Conservation (phyloP, 2,113 vertebrate species). For the Corythornis cristatus region DNA sequence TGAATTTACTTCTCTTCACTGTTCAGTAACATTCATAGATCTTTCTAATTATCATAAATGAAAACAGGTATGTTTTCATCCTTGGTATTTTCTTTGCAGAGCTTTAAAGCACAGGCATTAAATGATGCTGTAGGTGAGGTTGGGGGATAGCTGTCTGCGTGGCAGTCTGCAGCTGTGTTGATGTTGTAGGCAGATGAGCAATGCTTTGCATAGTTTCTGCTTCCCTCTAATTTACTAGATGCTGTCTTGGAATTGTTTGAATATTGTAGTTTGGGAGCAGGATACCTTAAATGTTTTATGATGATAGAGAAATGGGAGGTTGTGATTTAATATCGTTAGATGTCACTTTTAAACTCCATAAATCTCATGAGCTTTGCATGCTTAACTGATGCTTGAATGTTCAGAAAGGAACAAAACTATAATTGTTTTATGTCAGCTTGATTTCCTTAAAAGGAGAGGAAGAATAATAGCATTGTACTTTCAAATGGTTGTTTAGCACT, state of each 20-base stretch:
- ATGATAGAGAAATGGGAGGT: not conserved
- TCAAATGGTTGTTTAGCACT: not conserved
- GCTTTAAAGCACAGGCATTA: not conserved
- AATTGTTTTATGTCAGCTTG: not conserved
- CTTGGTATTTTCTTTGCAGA: not conserved
- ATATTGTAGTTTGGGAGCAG: not conserved
- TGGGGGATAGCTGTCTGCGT: not conserved
- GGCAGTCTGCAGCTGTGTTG: not conserved
- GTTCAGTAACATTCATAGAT: not conserved
- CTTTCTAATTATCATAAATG: not conserved
- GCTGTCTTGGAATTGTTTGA: not conserved
- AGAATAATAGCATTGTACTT: not conserved
- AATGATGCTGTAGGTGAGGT: not conserved
- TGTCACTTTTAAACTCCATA: not conserved
- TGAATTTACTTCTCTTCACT: not conserved
- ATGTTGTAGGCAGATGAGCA: not conserved
- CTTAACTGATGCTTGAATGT: not conserved
- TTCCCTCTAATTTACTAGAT: not conserved
- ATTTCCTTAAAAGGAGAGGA: not conserved
- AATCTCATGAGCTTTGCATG: not conserved
- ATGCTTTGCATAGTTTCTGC: not conserved
- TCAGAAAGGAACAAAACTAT: not conserved
- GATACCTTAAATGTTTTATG: not conserved
- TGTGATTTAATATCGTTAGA: not conserved
- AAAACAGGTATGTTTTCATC: not conserved